Conservation (phyloP, 2,888 invertebrate genomes). For the Cerceris ruficornis region DNA sequence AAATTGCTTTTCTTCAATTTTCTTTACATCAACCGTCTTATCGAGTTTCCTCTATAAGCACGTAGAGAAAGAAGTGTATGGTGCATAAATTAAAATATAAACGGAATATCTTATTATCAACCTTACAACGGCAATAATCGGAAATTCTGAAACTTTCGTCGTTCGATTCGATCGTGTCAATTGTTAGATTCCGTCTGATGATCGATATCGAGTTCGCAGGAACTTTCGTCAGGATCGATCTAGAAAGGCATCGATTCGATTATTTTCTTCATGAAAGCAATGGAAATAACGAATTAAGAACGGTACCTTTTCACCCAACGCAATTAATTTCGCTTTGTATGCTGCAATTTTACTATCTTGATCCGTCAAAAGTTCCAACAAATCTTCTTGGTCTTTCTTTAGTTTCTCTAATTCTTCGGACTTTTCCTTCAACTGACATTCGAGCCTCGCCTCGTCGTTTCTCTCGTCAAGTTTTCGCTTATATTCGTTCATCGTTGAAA, state of each 20-base stretch:
- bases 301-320: constrained; percentile 83
- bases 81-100: background rate
- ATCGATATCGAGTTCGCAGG: constrained; percentile 75
- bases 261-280: background rate
- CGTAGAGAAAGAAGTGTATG: too few relatives aligned
- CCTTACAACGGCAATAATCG: background rate
- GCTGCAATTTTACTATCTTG: constrained; percentile 89
- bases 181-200: constrained; percentile 73
- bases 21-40: too few relatives aligned
- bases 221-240: constrained; percentile 78
- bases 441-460: constrained; percentile 62
- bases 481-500: constrained; percentile 73
- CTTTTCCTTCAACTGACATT: constrained; percentile 78
- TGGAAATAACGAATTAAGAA: background rate
- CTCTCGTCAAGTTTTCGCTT: constrained; percentile 72
- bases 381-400: constrained; percentile 95
- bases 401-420: constrained; percentile 85
- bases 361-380: constrained; percentile 93
- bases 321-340: constrained; percentile 85
- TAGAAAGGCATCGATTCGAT: constrained; percentile 45
- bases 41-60: too few relatives aligned
- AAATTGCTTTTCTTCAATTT: too few relatives aligned
- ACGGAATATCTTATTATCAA: constrained; percentile 7
- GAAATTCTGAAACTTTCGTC: background rate
- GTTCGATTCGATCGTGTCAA: constrained; percentile 38